phyloP scores from a whole-genome alignment of 2,113 vertebrate genomes.

The Limnothrissa miodon region DNA sequence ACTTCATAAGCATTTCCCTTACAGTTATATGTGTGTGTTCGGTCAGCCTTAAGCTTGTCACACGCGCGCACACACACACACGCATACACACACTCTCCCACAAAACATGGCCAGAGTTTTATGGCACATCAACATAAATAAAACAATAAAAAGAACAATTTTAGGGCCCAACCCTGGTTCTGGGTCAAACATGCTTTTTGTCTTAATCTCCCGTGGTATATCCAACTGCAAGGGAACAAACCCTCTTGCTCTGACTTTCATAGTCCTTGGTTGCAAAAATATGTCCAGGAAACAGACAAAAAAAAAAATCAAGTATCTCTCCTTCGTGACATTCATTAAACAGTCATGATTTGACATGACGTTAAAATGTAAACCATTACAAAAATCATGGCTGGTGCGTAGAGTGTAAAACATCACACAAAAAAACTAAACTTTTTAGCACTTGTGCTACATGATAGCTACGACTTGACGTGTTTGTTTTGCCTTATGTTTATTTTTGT shows the following conservation, averaged over 20 bases:
- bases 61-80: background rate
- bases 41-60: background rate
- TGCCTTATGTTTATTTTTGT: background rate
- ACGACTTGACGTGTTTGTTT: background rate
- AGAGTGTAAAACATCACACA: background rate
- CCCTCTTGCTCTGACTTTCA: background rate
- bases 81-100: slow-evolving; percentile 28
- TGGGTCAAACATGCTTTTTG: slow-evolving; percentile 42
- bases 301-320: slow-evolving; percentile 11
- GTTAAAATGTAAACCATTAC: slow-evolving; percentile 9
- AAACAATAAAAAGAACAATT: slow-evolving; percentile 7
- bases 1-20: slow-evolving; percentile 5
- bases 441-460: background rate
- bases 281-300: background rate
- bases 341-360: background rate
- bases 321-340: background rate
- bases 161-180: slow-evolving; percentile 49
- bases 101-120: slow-evolving; percentile 29
- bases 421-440: slow-evolving; percentile 8
- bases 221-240: background rate
- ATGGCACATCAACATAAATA: slow-evolving; percentile 18
- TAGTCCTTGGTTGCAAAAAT: background rate
- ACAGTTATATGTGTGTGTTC: slow-evolving; percentile 1
- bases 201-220: background rate
- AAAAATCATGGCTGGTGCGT: slow-evolving; percentile 4